A percentile compares a stretch with the other conserved stretches of the same genome.
These are phyloP conservation scores for Ectemnius lituratus DNA, from an alignment of 2,888 invertebrate species.

Conservation along the genomic window DNA sequence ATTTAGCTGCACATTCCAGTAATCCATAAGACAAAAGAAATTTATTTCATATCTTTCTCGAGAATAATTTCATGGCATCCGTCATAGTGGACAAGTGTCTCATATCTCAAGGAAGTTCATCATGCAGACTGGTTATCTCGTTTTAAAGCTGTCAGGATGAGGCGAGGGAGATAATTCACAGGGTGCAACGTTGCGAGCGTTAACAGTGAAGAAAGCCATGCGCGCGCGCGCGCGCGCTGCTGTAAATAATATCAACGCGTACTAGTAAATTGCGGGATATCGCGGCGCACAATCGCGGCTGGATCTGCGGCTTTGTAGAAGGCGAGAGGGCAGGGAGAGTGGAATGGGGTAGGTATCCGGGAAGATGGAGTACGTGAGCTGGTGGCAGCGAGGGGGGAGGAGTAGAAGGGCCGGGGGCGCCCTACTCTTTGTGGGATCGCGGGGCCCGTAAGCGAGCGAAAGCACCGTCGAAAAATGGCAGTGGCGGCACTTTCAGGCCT, in stretches of 20 bases:
- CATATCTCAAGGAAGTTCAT: background rate
- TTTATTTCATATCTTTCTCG: background rate
- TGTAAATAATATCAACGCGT: background rate
- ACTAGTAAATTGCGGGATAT: slow-evolving; percentile 6
- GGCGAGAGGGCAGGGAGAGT: background rate
- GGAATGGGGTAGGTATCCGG: background rate
- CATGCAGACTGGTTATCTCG: background rate
- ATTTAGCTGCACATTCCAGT: slow-evolving; percentile 17
- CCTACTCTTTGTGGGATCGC: slow-evolving; percentile 27
- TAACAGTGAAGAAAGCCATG: background rate
- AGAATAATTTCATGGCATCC: slow-evolving; percentile 20
- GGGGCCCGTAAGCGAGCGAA: slow-evolving; percentile 24
- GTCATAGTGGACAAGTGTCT: background rate
- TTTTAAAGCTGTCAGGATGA: background rate
- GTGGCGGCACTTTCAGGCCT: slow-evolving; percentile 28
- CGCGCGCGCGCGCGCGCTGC: too few species aligned
- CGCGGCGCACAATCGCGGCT: background rate
- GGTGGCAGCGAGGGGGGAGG: background rate
- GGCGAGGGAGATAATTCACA: background rate
- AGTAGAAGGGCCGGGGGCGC: too few species aligned
- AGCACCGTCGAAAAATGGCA: slow-evolving; percentile 39
- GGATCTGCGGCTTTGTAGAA: slow-evolving; percentile 2
- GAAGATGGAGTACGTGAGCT: slow-evolving; percentile 4
- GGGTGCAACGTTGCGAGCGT: background rate
- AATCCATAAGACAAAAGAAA: slow-evolving; percentile 44